These are phyloP conservation scores for Apolygus lucorum DNA, from an alignment of 1,140 invertebrate species.

Conservation along the genomic window DNA sequence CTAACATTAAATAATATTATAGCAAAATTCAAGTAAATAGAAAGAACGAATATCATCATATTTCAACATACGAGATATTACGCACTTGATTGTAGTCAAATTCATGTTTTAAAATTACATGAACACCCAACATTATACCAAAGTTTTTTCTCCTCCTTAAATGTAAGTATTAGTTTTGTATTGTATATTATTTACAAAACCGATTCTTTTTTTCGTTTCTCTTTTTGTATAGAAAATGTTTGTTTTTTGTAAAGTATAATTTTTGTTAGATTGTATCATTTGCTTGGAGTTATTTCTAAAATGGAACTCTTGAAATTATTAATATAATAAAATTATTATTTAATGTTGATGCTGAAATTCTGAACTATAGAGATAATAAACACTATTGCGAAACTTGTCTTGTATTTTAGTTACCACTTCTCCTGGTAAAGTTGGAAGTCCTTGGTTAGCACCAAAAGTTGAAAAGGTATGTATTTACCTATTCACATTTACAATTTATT, in stretches of 20 bases:
- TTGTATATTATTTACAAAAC: not conserved
- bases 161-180: not conserved
- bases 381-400: too few relatives aligned
- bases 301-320: not conserved
- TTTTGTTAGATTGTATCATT: not conserved
- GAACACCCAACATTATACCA: constrained; percentile 15
- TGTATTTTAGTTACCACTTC: too few relatives aligned
- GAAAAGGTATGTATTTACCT: too few relatives aligned
- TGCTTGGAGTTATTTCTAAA: not conserved
- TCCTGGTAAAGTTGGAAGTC: too few relatives aligned
- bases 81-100: constrained; percentile 11
- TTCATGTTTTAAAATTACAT: constrained; percentile 6
- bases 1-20: not conserved
- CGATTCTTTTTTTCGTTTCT: not conserved
- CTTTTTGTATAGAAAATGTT: constrained; percentile 2
- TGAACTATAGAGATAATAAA: not conserved
- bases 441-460: too few relatives aligned
- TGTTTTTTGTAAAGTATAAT: not conserved
- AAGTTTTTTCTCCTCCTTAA: constrained; percentile 11
- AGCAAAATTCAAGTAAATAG: not conserved
- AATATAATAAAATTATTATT: not conserved
- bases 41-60: not conserved
- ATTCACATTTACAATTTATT: too few relatives aligned
- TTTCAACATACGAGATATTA: not conserved
- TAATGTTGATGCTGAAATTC: constrained; percentile 3